These are phyloP conservation scores for Uromys caudimaculatus DNA, from an alignment of 2,797 vertebrate genomes.

Conservation along the genomic window DNA sequence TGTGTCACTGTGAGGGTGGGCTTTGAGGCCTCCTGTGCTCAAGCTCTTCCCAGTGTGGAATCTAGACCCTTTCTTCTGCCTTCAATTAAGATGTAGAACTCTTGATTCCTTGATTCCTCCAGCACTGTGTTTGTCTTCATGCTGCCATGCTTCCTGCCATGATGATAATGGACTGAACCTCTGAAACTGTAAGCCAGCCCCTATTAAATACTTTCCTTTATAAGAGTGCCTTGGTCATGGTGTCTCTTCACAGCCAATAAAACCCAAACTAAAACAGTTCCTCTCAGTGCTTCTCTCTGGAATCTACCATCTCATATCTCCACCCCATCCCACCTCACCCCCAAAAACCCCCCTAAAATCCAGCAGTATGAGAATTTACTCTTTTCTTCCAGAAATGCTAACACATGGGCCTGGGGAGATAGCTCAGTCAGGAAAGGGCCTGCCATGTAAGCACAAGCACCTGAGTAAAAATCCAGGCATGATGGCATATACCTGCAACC, in stretches of 20 bases:
- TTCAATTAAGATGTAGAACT: background rate
- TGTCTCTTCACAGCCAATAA: background rate
- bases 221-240: background rate
- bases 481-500: background rate
- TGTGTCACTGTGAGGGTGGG: background rate
- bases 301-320: background rate
- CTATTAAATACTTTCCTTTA: background rate
- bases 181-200: background rate
- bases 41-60: background rate
- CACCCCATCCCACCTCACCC: too few species aligned
- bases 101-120: background rate
- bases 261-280: background rate
- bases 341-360: too few species aligned
- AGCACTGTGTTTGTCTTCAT: background rate
- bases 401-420: background rate
- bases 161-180: background rate
- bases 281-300: background rate
- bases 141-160: background rate
- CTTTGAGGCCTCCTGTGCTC: background rate
- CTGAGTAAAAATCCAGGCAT: background rate
- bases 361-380: background rate
- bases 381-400: background rate
- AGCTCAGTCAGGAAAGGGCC: background rate
- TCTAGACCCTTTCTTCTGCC: background rate
- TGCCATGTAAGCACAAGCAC: background rate